Evolutionary conservation across 2,888 invertebrate species (phyloP).

Genomic region (Theretra japonica): DNA sequence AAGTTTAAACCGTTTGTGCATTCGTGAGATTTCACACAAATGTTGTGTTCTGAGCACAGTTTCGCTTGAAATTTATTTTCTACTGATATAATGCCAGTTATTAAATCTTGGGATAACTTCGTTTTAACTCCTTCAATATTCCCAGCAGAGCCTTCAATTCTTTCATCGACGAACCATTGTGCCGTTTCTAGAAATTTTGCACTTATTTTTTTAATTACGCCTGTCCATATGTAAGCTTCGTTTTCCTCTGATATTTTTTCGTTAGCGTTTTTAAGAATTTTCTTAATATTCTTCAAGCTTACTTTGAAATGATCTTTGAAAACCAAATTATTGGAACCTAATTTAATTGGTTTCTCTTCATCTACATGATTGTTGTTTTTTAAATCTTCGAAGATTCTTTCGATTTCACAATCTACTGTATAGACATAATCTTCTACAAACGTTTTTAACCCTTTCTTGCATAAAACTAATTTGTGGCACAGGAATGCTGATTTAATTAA

Average conservation of each 20-base stretch:
- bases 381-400: conserved; percentile 51
- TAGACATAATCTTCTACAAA: conserved; percentile 63
- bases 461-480: conserved; percentile 60
- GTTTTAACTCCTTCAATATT: conserved; percentile 47
- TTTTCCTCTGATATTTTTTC: conserved; percentile 47
- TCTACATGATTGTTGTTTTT: conserved; percentile 43
- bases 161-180: conserved; percentile 45
- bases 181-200: conserved; percentile 59
- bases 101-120: conserved; percentile 53
- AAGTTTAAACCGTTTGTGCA: conserved; percentile 56
- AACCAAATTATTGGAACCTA: conserved; percentile 34
- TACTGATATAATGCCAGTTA: conserved; percentile 53
- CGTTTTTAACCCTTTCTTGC: conserved; percentile 46
- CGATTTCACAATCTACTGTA: conserved; percentile 52
- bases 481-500: conserved; percentile 54
- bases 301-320: conserved; percentile 53
- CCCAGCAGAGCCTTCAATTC: conserved; percentile 43
- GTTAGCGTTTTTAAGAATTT: conserved; percentile 50
- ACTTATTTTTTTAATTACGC: conserved; percentile 63
- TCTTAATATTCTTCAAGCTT: conserved; percentile 50
- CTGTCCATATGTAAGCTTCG: conserved; percentile 55
- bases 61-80: conserved; percentile 59
- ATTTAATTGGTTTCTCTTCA: conserved; percentile 20
- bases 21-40: conserved; percentile 57
- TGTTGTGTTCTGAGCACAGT: conserved; percentile 56